Base-by-base conservation (phyloP, 2,113 vertebrate genomes). In the Corynorhinus townsendii region DNA sequence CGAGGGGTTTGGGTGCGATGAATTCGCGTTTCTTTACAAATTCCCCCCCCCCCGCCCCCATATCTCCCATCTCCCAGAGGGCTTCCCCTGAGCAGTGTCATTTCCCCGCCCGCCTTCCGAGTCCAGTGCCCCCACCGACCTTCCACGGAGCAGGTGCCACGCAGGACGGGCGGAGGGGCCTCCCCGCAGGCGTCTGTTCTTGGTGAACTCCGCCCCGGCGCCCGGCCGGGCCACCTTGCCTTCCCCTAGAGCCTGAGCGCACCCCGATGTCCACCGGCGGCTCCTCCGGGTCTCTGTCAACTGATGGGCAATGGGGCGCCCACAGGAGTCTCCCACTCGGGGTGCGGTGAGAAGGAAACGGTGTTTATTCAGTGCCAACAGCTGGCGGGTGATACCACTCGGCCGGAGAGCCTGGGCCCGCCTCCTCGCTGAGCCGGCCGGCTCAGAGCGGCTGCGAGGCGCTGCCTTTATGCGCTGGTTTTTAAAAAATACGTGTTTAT, bases 131-230 rank as follows among this genome's bases (percentile, higher is more conserved):
- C 5, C 72, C 22, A 0, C 30, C 0, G 2, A 0, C 10, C 56
- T 5, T 43, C 33, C 11, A 8, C 3, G 4, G 1, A 2, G 7
- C 0, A 1, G 24, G 4, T n/a, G 59, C n/a, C n/a, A 0, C 0
- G 0, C 52, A 45, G 4, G 69, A 43, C 16, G 1, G 33, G 1
- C 2, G 26, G 35, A 52, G 40, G 7, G 28, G 3, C 19, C 26
- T 28, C n/a, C 52, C 47, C 16, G 4, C 9, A 4, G 7, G 8
- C 5, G 0, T 2, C 19, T 28, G 56, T 14, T 16, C 9, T n/a
- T 15, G 7, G 38, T 12, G 47, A 62, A 20, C 7, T 12, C 35
- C 47, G 3, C 59, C 68, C 33, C 83, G 62, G 47, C 5, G 1
- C 40, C 89, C 0, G 11, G 75, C 11, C 47, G 3, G 40, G 40